Evolutionary conservation across 23 tunicate genomes (phyloP).

Genomic region (Trididemnum nubilum): DNA sequence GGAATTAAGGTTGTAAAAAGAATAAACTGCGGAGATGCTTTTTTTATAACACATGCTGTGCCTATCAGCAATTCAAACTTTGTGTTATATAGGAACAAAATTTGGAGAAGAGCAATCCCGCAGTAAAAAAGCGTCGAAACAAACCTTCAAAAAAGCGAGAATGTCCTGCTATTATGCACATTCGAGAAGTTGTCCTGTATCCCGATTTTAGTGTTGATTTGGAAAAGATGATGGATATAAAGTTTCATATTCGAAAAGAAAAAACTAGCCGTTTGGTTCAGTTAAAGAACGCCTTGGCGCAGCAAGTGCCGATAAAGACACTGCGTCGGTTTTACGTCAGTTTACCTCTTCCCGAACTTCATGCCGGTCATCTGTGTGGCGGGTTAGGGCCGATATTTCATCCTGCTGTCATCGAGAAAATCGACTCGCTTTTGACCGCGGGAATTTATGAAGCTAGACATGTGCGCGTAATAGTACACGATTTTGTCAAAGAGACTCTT

Average conservation of each 20-base stretch:
- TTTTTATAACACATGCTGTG: too few relatives aligned
- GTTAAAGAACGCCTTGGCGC: conserved; percentile 38
- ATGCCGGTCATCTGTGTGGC: conserved; percentile 69
- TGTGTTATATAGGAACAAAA: background rate
- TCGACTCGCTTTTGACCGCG: conserved; percentile 38
- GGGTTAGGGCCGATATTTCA: conserved; percentile 52
- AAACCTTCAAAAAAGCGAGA: conserved; percentile 67
- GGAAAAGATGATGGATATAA: conserved; percentile 47
- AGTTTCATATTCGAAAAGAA: conserved; percentile 53
- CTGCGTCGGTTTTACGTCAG: conserved; percentile 49
- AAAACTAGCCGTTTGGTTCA: conserved; percentile 39
- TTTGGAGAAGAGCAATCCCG: conserved; percentile 3
- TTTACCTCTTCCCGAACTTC: conserved; percentile 67
- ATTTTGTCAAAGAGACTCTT: conserved; percentile 36
- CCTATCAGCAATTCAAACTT: too few relatives aligned
- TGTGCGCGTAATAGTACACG: conserved; percentile 61
- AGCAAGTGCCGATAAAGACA: conserved; percentile 8
- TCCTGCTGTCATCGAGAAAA: conserved; percentile 48
- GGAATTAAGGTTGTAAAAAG: too few relatives aligned
- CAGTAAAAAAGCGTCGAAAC: conserved; percentile 62
- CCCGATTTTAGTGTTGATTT: conserved; percentile 52
- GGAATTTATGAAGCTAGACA: conserved; percentile 73
- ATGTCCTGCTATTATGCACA: conserved; percentile 74
- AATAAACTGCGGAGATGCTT: too few relatives aligned
- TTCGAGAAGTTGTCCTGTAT: conserved; percentile 61